A percentile compares a stretch with the other conserved stretches of the same genome.
Evolutionary conservation across 2,113 vertebrate genomes (phyloP).

Genomic region (Coptodon bakossiorum): DNA sequence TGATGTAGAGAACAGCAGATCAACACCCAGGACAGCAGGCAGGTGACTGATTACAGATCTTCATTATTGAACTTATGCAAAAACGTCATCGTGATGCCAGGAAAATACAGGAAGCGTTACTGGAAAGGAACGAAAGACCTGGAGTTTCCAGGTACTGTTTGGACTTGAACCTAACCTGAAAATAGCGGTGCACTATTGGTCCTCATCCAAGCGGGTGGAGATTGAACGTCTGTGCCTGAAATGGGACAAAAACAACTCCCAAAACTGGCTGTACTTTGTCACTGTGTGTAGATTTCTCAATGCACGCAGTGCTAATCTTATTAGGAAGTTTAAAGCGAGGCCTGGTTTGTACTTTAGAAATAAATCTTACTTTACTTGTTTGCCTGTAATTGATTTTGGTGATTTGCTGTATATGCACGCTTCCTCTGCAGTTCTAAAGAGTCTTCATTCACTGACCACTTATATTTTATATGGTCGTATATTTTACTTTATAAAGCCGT

Average conservation of each 20-base stretch:
- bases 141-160: not conserved
- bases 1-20: not conserved
- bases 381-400: not conserved
- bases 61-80: not conserved
- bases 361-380: not conserved
- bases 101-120: not conserved
- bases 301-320: not conserved
- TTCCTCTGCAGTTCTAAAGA: not conserved
- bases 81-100: not conserved
- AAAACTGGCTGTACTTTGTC: not conserved
- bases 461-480: not conserved
- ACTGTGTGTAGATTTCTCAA: not conserved
- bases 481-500: not conserved
- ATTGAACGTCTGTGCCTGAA: not conserved
- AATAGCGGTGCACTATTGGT: not conserved
- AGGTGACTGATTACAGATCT: not conserved
- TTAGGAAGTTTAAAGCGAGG: not conserved
- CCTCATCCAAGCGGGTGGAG: not conserved
- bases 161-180: not conserved
- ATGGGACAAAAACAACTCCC: rapidly evolving
- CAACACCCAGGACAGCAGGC: not conserved
- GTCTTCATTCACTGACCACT: not conserved
- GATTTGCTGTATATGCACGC: not conserved
- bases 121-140: not conserved
- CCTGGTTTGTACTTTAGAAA: not conserved